Conservation (phyloP, 1,140 invertebrate genomes). For the Pogonus chalceus region DNA sequence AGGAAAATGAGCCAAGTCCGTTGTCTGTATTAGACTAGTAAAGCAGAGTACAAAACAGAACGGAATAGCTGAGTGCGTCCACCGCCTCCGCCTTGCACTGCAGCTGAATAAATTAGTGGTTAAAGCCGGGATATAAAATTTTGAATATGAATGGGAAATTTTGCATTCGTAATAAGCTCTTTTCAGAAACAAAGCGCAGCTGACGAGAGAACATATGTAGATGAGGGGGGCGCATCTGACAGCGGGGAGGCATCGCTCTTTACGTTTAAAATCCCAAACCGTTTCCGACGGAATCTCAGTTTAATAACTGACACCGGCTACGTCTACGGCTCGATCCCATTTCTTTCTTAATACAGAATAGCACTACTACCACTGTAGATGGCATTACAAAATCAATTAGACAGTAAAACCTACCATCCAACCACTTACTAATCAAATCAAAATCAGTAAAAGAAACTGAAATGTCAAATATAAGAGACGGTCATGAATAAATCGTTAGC, state of each 20-base stretch:
- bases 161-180: slow-evolving; percentile 69
- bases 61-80: no score
- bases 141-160: slow-evolving; percentile 81
- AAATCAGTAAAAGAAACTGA: background rate
- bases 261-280: background rate
- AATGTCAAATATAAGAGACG: background rate
- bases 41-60: no score
- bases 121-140: slow-evolving; percentile 71
- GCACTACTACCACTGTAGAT: no score
- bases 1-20: no score
- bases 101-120: slow-evolving; percentile 53
- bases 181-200: slow-evolving; percentile 50
- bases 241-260: background rate
- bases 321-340: no score
- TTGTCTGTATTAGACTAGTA: no score
- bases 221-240: slow-evolving; percentile 36
- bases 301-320: background rate
- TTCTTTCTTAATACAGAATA: no score
- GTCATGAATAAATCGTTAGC: background rate
- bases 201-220: slow-evolving; percentile 53
- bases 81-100: no score
- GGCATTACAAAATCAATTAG: background rate
- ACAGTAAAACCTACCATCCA: background rate
- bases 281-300: background rate
- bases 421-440: background rate